A percentile compares a stretch with the other conserved stretches of the same genome.
Evolutionary conservation across 2,888 invertebrate species (phyloP).

Genomic region (Apocheima hispidaria): DNA sequence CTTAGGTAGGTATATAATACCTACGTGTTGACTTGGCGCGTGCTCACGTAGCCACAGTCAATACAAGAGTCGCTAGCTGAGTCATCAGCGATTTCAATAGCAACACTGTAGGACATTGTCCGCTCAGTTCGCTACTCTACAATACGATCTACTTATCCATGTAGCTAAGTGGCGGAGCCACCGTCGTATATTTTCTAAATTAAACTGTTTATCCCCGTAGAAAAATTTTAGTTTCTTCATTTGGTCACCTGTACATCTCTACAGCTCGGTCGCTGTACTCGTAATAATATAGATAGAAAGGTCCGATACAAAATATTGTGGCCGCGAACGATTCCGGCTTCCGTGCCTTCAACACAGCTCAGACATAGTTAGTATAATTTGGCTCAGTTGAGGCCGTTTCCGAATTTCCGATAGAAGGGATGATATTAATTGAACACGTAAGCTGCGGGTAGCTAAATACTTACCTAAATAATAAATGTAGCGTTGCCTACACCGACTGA

Average conservation of each 20-base stretch:
- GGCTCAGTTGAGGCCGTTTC: conserved; percentile 57
- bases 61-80: conserved; percentile 33
- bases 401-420: conserved; percentile 41
- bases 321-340: conserved; percentile 62
- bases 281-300: conserved; percentile 55
- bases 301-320: conserved; percentile 44
- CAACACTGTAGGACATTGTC: conserved; percentile 52
- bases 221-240: background rate
- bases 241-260: background rate
- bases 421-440: conserved; percentile 36
- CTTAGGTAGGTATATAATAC: background rate
- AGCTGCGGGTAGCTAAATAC: background rate
- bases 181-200: background rate
- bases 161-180: background rate
- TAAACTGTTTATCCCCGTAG: background rate
- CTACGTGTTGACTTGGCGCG: conserved; percentile 12
- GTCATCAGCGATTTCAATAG: conserved; percentile 54
- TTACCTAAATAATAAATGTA: background rate
- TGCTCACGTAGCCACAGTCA: conserved; percentile 12
- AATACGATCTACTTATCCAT: background rate
- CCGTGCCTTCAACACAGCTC: conserved; percentile 41
- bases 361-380: conserved; percentile 3
- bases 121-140: conserved; percentile 6
- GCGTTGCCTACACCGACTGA: background rate
- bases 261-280: background rate